These are phyloP conservation scores for Lordiphosa fenestrarum DNA, from an alignment of 2,888 invertebrate species.

Conservation along the genomic window DNA sequence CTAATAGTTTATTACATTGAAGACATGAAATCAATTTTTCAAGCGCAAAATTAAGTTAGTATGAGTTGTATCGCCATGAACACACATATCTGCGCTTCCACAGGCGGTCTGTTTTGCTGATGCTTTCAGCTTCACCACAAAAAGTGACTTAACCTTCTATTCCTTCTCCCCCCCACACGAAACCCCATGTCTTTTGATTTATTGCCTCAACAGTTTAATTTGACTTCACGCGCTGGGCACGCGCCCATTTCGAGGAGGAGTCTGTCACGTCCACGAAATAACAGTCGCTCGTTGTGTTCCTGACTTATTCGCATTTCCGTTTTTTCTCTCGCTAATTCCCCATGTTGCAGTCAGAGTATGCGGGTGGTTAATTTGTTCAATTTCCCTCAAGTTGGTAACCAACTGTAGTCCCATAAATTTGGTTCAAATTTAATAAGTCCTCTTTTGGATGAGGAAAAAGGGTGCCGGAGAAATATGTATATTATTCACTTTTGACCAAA, in stretches of 20 bases:
- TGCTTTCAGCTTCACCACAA: not conserved
- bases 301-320: constrained; percentile 32
- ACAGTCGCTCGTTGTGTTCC: constrained; percentile 41
- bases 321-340: constrained; percentile 41
- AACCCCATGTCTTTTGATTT: constrained; percentile 51
- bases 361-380: constrained; percentile 27
- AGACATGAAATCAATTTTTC: constrained; percentile 22
- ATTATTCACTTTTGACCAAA: constrained; percentile 32
- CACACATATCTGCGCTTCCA: not conserved
- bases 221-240: constrained; percentile 45
- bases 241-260: constrained; percentile 18
- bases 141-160: constrained; percentile 6
- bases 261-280: constrained; percentile 52
- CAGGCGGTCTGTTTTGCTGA: constrained; percentile 12
- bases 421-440: constrained; percentile 20
- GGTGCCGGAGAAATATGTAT: not conserved
- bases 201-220: constrained; percentile 64
- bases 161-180: not conserved
- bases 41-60: constrained; percentile 40
- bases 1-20: no score
- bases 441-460: constrained; percentile 3
- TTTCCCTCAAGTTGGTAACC: constrained; percentile 19
- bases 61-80: constrained; percentile 15
- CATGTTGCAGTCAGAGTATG: constrained; percentile 19
- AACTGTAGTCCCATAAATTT: constrained; percentile 34